These are phyloP conservation scores for Drosophila leontia DNA, from an alignment of 1,140 invertebrate genomes.

Conservation along the genomic window DNA sequence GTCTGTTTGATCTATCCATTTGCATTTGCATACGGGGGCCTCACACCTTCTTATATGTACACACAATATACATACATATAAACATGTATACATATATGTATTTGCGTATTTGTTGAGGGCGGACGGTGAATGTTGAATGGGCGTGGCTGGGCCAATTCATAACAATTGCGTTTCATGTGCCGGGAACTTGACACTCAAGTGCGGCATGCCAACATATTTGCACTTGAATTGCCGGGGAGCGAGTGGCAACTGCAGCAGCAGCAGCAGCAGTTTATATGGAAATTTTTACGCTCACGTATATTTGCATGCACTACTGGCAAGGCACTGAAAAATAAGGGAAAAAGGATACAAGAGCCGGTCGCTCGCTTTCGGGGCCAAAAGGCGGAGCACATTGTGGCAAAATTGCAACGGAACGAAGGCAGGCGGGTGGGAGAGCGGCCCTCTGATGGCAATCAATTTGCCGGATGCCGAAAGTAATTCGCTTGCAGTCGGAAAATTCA, in stretches of 20 bases:
- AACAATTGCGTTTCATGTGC: constrained; percentile 78
- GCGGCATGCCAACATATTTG: constrained; percentile 77
- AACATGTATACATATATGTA: neutral
- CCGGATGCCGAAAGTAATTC: constrained; percentile 70
- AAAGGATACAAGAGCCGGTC: constrained; percentile 9
- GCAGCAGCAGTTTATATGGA: constrained; percentile 72
- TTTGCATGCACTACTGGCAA: constrained; percentile 62
- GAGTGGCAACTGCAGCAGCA: constrained; percentile 41
- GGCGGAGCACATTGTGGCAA: constrained; percentile 53
- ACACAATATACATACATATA: neutral
- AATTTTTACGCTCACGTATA: constrained; percentile 72
- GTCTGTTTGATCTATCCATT: constrained; percentile 64
- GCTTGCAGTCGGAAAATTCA: constrained; percentile 38
- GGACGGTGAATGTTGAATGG: constrained; percentile 1
- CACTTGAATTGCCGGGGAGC: constrained; percentile 69
- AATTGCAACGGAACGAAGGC: constrained; percentile 54
- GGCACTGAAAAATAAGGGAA: constrained; percentile 11
- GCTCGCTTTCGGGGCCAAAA: constrained; percentile 27
- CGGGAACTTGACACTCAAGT: constrained; percentile 77
- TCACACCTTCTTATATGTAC: constrained; percentile 34
- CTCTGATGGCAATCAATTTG: constrained; percentile 75
- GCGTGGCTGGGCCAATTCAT: constrained; percentile 64
- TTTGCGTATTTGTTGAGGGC: constrained; percentile 9
- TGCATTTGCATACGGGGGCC: constrained; percentile 47
- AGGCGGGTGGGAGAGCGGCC: constrained; percentile 1